Evolutionary conservation across 37 sponge, comb jelly and placozoan genomes (phyloP).

Genomic region (Cladorhizidae sp.): DNA sequence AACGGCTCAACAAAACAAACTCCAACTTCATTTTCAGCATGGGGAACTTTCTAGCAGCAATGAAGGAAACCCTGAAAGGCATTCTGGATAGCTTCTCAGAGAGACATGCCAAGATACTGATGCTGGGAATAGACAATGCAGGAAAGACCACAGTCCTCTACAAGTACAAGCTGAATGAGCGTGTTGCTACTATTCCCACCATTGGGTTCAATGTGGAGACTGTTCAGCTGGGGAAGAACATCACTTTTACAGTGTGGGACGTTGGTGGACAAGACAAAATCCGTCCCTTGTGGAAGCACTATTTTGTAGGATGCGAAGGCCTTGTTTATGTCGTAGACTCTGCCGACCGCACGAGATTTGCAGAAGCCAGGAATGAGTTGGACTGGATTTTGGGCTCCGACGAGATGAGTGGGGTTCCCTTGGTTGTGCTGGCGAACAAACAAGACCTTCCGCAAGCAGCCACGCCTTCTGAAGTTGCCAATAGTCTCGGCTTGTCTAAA

Average conservation of each 20-base stretch:
- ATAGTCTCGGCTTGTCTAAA: conserved; percentile 58
- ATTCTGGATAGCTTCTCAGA: conserved; percentile 22
- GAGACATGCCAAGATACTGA: conserved; percentile 83
- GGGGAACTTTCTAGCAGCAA: conserved; percentile 29
- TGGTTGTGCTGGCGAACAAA: conserved; percentile 88
- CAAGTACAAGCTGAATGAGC: conserved; percentile 94
- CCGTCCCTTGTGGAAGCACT: conserved; percentile 91
- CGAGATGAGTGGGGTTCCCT: conserved; percentile 80
- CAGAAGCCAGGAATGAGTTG: conserved; percentile 70
- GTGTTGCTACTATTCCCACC: conserved; percentile 87
- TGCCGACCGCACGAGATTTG: conserved; percentile 42
- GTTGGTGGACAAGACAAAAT: conserved; percentile 97
- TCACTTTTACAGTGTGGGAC: conserved; percentile 96
- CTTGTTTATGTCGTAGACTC: conserved; percentile 89
- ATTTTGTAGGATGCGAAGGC: conserved; percentile 85
- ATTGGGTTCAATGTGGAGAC: conserved; percentile 99
- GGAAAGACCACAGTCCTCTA: conserved; percentile 98
- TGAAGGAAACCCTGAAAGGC: conserved; percentile 20
- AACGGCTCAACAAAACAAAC: no score
- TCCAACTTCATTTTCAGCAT: background rate
- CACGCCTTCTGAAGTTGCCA: conserved; percentile 56
- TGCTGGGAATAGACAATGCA: conserved; percentile 97
- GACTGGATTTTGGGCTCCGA: conserved; percentile 65
- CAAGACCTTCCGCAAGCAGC: conserved; percentile 82
- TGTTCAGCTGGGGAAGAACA: conserved; percentile 82